These are phyloP conservation scores for Odontocolon sp. DNA, from an alignment of 2,888 invertebrate species.

Conservation along the genomic window DNA sequence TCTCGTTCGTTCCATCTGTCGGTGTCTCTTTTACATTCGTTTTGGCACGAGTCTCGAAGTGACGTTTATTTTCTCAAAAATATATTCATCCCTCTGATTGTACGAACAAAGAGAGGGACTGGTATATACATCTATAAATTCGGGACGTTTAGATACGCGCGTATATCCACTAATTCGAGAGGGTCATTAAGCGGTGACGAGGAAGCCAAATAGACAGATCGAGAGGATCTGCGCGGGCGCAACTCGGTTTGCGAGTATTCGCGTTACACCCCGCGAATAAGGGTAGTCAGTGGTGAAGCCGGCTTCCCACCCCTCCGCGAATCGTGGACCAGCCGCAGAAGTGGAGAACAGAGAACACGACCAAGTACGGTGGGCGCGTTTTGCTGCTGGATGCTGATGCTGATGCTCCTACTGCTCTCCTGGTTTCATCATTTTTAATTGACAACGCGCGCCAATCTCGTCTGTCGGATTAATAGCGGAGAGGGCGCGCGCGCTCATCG, in stretches of 20 bases:
- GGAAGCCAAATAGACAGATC: no score
- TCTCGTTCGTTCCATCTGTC: no score
- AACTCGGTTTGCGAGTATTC: background rate
- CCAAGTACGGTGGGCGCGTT: no score
- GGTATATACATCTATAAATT: no score
- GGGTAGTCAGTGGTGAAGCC: conserved; percentile 27
- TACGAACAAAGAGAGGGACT: no score
- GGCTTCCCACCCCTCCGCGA: conserved; percentile 77
- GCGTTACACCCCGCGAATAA: conserved; percentile 33
- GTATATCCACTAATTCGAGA: conserved; percentile 75
- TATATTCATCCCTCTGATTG: no score
- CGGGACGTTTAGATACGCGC: no score
- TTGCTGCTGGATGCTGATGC: conserved; percentile 15
- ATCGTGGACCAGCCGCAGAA: conserved; percentile 66
- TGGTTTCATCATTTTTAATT: conserved; percentile 79
- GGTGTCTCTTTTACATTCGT: no score
- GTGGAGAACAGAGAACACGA: conserved; percentile 17
- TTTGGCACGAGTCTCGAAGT: no score
- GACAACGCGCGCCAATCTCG: conserved; percentile 77
- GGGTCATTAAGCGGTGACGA: conserved; percentile 75
- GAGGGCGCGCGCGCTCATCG: conserved; percentile 49
- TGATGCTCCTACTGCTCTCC: conserved; percentile 34
- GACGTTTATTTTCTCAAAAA: no score
- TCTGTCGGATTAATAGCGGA: conserved; percentile 75
- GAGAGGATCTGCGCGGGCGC: conserved; percentile 47